Conservation (phyloP, 2,888 invertebrate species). For the Allacma fusca region DNA sequence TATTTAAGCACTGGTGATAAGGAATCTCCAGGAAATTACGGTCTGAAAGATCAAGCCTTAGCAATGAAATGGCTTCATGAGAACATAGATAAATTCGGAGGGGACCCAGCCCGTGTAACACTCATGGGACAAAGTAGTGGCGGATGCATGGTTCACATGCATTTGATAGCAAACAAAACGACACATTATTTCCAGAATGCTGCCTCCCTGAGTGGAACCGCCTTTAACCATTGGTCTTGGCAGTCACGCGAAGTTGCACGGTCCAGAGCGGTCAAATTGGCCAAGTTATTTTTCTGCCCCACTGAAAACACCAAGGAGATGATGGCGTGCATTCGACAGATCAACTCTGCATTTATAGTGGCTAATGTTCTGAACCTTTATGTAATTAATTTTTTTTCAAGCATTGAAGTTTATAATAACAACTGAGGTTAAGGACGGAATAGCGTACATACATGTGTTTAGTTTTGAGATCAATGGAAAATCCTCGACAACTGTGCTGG, state of each 20-base stretch:
- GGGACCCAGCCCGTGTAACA: slow-evolving; percentile 35
- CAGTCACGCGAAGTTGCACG: slow-evolving; percentile 44
- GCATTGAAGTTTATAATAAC: neutral
- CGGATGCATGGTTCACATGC: slow-evolving; percentile 37
- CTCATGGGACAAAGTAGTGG: slow-evolving; percentile 45
- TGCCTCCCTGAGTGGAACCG: slow-evolving; percentile 49
- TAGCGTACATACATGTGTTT: too few relatives aligned
- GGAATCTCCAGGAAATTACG: slow-evolving; percentile 46
- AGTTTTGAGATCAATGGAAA: too few relatives aligned
- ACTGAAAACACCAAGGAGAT: slow-evolving; percentile 40
- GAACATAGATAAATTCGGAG: slow-evolving; percentile 40
- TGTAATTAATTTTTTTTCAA: slow-evolving; percentile 27
- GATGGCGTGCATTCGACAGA: slow-evolving; percentile 48
- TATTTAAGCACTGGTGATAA: slow-evolving; percentile 53
- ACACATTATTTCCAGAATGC: slow-evolving; percentile 44
- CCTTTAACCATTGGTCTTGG: slow-evolving; percentile 53
- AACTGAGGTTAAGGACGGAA: too few relatives aligned
- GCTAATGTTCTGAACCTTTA: slow-evolving; percentile 46
- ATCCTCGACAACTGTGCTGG: too few relatives aligned
- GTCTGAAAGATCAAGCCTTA: slow-evolving; percentile 43
- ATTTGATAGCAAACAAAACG: slow-evolving; percentile 38
- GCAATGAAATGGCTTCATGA: slow-evolving; percentile 44
- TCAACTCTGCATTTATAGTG: slow-evolving; percentile 49
- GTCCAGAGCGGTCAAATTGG: slow-evolving; percentile 46
- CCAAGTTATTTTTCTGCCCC: slow-evolving; percentile 47